These are phyloP conservation scores for Dasyurus viverrinus DNA, from an alignment of 2,113 vertebrate species.

Conservation along the genomic window DNA sequence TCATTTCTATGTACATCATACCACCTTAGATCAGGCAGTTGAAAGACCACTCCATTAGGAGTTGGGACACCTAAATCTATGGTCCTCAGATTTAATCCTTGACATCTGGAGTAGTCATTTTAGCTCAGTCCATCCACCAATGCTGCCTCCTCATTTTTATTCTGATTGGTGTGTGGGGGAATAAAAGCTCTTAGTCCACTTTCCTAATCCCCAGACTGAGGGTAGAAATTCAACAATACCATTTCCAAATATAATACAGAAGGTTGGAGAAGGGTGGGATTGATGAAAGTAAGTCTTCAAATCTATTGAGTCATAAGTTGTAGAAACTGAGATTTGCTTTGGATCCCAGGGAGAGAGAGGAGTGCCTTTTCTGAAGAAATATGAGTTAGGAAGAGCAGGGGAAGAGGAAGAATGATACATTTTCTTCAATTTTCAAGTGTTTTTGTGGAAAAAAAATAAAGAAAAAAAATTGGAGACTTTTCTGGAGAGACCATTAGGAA, in stretches of 20 bases:
- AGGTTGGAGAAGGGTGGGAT: neutral
- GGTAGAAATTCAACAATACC: constrained; percentile 24
- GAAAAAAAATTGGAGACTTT: neutral
- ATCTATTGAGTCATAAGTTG: neutral
- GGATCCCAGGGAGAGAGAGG: neutral
- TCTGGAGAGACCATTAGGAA: neutral
- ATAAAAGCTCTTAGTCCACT: neutral
- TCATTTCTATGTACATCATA: neutral
- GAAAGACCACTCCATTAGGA: neutral
- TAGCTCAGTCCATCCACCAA: neutral
- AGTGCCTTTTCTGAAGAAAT: neutral
- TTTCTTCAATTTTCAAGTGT: neutral
- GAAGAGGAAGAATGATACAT: neutral
- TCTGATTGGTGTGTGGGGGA: neutral
- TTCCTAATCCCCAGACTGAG: neutral
- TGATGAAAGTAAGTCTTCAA: no score
- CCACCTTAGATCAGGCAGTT: neutral
- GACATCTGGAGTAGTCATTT: neutral
- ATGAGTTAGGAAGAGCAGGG: neutral
- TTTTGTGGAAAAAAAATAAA: neutral
- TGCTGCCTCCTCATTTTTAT: neutral
- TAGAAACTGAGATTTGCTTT: neutral
- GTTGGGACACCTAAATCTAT: neutral
- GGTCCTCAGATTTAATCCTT: neutral
- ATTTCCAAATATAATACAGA: constrained; percentile 10